A percentile compares a stretch with the other conserved stretches of the same genome.
phyloP scores from a whole-genome alignment of 2,888 invertebrate genomes.

The Leptinotarsa tumamoca region DNA sequence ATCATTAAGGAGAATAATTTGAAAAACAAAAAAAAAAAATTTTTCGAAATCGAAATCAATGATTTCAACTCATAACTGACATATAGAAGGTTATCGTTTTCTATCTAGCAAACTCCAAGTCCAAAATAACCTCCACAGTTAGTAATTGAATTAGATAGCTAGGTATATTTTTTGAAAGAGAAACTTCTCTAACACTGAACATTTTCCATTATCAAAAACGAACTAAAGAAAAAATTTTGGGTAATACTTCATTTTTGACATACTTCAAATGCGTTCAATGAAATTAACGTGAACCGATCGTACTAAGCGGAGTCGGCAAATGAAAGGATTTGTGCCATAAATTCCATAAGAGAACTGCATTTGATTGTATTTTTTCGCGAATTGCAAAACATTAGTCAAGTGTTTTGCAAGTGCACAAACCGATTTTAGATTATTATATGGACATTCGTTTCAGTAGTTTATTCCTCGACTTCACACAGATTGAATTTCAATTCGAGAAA shows the following conservation, averaged over 20 bases:
- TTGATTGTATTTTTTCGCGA: conserved; percentile 33
- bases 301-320: conserved; percentile 23
- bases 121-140: too few species aligned
- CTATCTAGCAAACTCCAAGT: too few species aligned
- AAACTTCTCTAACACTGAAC: too few species aligned
- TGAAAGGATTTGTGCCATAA: conserved; percentile 31
- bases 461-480: conserved; percentile 27
- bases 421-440: conserved; percentile 37
- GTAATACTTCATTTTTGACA: too few species aligned
- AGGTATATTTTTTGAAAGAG: too few species aligned
- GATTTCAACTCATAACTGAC: too few species aligned
- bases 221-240: neutral
- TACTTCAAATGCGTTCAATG: too few species aligned
- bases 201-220: neutral
- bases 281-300: conserved; percentile 3
- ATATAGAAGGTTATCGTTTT: too few species aligned
- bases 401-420: conserved; percentile 33
- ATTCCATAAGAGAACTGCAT: conserved; percentile 28
- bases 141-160: too few species aligned
- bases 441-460: conserved; percentile 29
- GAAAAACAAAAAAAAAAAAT: too few species aligned
- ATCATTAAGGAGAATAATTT: too few species aligned
- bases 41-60: too few species aligned
- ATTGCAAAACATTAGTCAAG: conserved; percentile 29
- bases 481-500: conserved; percentile 32